Base-by-base conservation (phyloP, 2,888 invertebrate genomes). In the Caenorhabditis drosophilae region DNA sequence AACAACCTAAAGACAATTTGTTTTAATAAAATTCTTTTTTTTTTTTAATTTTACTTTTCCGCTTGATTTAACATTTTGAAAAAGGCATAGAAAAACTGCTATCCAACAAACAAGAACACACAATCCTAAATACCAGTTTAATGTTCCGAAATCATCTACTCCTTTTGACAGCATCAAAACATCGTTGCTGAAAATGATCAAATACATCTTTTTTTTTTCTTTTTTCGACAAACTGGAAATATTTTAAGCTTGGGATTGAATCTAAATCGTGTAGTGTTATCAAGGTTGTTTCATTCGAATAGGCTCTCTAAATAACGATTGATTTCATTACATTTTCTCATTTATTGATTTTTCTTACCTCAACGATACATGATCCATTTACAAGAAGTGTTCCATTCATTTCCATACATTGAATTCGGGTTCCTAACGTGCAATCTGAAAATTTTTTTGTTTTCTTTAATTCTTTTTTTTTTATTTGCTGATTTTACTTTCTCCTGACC, bases 71-170 rank as follows among this genome's bases (percentile, higher is more conserved):
- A 91, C 90, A 27, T 90, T 90, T 85, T 90, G 90, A 84, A 90
- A 90, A 40, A 91, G 87, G 78, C 90, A 90, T 42, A 90, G 86
- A 80, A 90, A 90, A 22, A 90, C 90, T 70, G 90, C 90, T 52
- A 89, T 82, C 92, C 92, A 92, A 55, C 91, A 90, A 52, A 89
- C 86, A 1, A 91, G 86, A 12, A 92, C 87, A 83, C 90, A 91
- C 3, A 88, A 85, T 3, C 90, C 91, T 85, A 92, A 87, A 56
- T 89, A 88, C 85, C 88, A 87, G 49, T 84, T 83, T 25, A 85
- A 75, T 1, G 75, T 79, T 26, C 84, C 84, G 40, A 83, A 63
- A 23, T 77, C 72, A 18, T 75, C 75, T 9, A 81, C 57, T 6
- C 73, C 71, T 11, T 48, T 40, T 6, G 83, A 83, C 16, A 84